These are phyloP conservation scores for Tetragnatha montana DNA, from an alignment of 2,888 invertebrate genomes.

Conservation along the genomic window DNA sequence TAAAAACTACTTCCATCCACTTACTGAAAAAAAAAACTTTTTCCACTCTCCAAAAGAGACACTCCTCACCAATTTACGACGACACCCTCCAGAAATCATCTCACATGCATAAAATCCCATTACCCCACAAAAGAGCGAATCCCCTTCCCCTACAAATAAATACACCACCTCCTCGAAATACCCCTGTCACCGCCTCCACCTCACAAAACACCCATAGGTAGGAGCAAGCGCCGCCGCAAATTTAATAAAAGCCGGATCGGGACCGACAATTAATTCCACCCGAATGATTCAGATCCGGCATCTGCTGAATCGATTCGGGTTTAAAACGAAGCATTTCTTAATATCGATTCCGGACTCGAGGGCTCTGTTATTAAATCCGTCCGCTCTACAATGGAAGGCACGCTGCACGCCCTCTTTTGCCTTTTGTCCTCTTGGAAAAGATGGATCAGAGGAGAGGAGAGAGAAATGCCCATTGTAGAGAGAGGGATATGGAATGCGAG, in stretches of 20 bases:
- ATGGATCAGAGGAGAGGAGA: too few relatives aligned
- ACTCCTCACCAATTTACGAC: too few relatives aligned
- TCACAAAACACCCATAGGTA: background rate
- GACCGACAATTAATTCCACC: background rate
- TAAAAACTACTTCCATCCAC: too few relatives aligned
- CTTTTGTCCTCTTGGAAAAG: background rate
- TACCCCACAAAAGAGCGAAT: too few relatives aligned
- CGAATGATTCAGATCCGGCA: constrained; percentile 3
- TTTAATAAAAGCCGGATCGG: constrained; percentile 4
- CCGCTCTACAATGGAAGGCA: background rate
- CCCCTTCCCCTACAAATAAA: background rate
- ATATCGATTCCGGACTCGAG: constrained; percentile 4
- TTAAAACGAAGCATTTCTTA: constrained; percentile 27
- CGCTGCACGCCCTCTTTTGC: background rate
- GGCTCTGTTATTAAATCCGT: constrained; percentile 9
- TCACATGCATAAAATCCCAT: too few relatives aligned
- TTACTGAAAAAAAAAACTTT: too few relatives aligned
- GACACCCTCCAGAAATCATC: too few relatives aligned
- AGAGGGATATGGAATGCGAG: too few relatives aligned
- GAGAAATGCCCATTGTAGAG: too few relatives aligned
- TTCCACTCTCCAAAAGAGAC: too few relatives aligned
- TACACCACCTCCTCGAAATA: background rate
- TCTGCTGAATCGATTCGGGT: constrained; percentile 7
- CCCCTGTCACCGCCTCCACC: background rate
- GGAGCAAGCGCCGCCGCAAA: background rate